Evolutionary conservation across 1,140 invertebrate genomes (phyloP), one percentile per base, ranked within the genome.

Genomic region (Drosophila lacteicornis): DNA sequence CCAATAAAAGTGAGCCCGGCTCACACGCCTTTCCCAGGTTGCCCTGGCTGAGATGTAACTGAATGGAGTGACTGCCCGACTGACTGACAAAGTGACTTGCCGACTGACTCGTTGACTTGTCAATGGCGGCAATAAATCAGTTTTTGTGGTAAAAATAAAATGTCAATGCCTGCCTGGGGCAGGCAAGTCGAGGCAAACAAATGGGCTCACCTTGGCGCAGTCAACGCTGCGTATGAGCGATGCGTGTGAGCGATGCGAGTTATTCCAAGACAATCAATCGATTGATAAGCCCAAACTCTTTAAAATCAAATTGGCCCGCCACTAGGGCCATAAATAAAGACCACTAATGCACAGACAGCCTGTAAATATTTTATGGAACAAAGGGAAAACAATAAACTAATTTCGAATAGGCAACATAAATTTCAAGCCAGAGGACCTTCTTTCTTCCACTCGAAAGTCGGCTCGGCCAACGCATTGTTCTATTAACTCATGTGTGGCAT

Each of bases 401-500:
- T 86, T 82, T 85, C 51, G 59, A 70, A 85, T 75, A 69, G 74
- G 79, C 66, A 75, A 71, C 82, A 85, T 86, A 86, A 82, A 87
- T 87, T 82, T 51, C 56, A 3, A 2, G 47, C 47, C 25, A 30
- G 47, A 55, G 61, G 19, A 22, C 19, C 19, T 22, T 22, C 19
- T 22, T 22, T 22, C 19, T 22, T 22, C 69, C 63, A 69, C 79
- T 80, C 47, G 59, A 65, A 59, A 49, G 38, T 56, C 53, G 53
- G 13, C 22, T 55, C 27, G 45, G 42, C 67, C 25, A 63, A 56
- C 67, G 56, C 82, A 87, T 87, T 86, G 83, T 87, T 86, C 83
- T 87, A 87, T 87, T 82, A 85, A 87, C 83, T 82, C 73, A 80
- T 87, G 75, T 80, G 83, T 86, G 79, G 79, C 42, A 75, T 80